Evolutionary conservation across 2,113 vertebrate species (phyloP), one percentile per base, ranked within the genome.

Genomic region (Cynoglossus semilaevis): DNA sequence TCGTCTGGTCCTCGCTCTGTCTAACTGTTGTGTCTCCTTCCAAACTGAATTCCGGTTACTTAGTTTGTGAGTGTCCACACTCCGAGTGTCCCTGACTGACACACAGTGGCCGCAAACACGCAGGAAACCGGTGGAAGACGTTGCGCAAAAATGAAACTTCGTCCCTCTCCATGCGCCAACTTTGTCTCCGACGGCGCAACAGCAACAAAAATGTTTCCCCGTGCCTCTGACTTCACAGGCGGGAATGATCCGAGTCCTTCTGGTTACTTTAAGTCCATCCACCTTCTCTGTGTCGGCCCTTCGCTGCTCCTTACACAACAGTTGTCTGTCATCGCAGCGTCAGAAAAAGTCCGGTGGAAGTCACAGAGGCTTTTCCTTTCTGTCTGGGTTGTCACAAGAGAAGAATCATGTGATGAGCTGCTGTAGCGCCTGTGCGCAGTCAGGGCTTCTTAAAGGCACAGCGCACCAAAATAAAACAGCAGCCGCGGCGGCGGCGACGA

Each of bases 351-450:
- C 81, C 44, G 53, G n/a, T 58, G 50, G 70, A 85, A 84, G 75
- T 83, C 63, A 48, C 34, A 51, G 37, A 72, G 61, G 77, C 68
- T 81, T 78, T 68, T 68, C 63, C 71, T 86, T 82, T 79, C 73
- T 85, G 79, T 77, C 82, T 69, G 72, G 82, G 82, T 83, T 75
- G 91, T 93, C 91, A 91, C 92, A 91, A 93, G 93, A 93, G 92
- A 84, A 46, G 58, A 76, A 86, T 91, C 94, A 94, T 88, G 93
- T 94, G 92, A 90, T 15, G 75, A 15, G 53, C 57, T 42, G 73
- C 68, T 36, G 67, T 58, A 61, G 74, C 58, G 72, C 84, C 72
- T 74, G 82, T 83, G 83, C 78, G 74, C 73, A 70, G 17, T 0
- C 22, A 41, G 37, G 67, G 62, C 67, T 68, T 77, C 85, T 91